These are phyloP conservation scores for Lagocephalus sceleratus DNA, from an alignment of 2,797 vertebrate genomes.

Conservation along the genomic window DNA sequence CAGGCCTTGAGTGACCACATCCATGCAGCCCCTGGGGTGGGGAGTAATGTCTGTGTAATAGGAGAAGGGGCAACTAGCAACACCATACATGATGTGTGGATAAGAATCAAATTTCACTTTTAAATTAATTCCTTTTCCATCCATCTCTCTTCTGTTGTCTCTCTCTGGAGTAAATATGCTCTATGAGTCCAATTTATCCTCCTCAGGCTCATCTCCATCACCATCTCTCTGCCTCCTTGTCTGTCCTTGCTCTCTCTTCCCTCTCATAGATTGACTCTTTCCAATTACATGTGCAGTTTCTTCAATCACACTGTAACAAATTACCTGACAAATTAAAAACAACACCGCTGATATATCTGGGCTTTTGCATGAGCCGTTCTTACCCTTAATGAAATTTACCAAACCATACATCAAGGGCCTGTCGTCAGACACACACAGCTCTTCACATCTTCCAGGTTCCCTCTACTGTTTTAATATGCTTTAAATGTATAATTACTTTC, in stretches of 20 bases:
- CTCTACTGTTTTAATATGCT: constrained; percentile 64
- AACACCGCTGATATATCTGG: constrained; percentile 66
- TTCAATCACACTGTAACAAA: constrained; percentile 74
- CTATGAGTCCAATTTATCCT: constrained; percentile 44
- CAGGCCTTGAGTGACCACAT: too few species aligned
- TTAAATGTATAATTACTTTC: constrained; percentile 63
- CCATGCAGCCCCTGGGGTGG: too few species aligned
- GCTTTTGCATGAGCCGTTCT: constrained; percentile 57
- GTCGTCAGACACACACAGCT: constrained; percentile 51
- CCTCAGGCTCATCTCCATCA: constrained; percentile 10
- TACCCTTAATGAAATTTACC: constrained; percentile 73
- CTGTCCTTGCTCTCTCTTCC: constrained; percentile 39
- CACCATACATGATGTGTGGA: neutral
- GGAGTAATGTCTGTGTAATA: too few species aligned
- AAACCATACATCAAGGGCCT: constrained; percentile 65
- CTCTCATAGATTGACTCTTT: constrained; percentile 68
- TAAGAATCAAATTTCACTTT: constrained; percentile 31
- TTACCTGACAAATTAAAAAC: constrained; percentile 78
- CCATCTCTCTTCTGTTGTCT: constrained; percentile 24
- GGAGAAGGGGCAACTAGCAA: neutral
- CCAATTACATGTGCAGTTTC: constrained; percentile 72
- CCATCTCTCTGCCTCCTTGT: constrained; percentile 24
- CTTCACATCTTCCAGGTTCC: constrained; percentile 37
- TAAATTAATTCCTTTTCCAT: constrained; percentile 28
- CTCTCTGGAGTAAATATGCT: constrained; percentile 25